Evolutionary conservation across 1,140 invertebrate genomes (phyloP).

Genomic region (Leptopilina boulardi): DNA sequence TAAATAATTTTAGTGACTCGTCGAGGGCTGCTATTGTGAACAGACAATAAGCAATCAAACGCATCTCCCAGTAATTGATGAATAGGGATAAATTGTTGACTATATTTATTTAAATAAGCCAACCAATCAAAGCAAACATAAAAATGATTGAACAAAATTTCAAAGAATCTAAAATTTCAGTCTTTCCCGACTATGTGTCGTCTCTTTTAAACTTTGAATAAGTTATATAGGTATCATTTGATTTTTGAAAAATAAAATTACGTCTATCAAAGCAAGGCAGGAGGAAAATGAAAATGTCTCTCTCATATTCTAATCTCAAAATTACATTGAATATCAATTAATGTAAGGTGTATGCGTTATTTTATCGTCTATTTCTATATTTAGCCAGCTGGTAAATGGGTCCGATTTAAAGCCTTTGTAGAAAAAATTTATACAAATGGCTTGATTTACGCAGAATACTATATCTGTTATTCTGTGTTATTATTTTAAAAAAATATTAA

Average conservation of each 20-base stretch:
- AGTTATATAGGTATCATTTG: too few species aligned
- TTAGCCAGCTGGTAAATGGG: slow-evolving; percentile 74
- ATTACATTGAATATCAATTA: slow-evolving; percentile 18
- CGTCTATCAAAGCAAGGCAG: not conserved
- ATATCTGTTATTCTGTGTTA: slow-evolving; percentile 30
- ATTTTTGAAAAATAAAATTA: slow-evolving; percentile 2
- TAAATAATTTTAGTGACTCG: slow-evolving; percentile 58
- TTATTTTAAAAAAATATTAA: slow-evolving; percentile 31
- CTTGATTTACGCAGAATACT: slow-evolving; percentile 45
- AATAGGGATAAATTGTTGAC: slow-evolving; percentile 44
- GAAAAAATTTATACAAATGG: slow-evolving; percentile 46
- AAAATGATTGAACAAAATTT: not conserved
- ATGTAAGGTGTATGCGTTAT: slow-evolving; percentile 44
- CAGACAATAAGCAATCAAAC: slow-evolving; percentile 75
- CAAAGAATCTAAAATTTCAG: not conserved
- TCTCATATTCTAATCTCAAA: slow-evolving; percentile 16
- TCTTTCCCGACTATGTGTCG: not conserved
- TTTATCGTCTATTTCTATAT: slow-evolving; percentile 43
- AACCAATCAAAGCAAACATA: not conserved
- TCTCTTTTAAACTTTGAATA: too few species aligned
- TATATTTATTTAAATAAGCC: slow-evolving; percentile 16
- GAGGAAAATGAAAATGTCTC: not conserved
- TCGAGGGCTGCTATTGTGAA: slow-evolving; percentile 74
- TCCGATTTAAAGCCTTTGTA: slow-evolving; percentile 70
- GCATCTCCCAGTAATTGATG: slow-evolving; percentile 57